Evolutionary conservation across 2,888 invertebrate species (phyloP), one percentile per base, ranked within the genome.

Genomic region (Cephus sareptanus): DNA sequence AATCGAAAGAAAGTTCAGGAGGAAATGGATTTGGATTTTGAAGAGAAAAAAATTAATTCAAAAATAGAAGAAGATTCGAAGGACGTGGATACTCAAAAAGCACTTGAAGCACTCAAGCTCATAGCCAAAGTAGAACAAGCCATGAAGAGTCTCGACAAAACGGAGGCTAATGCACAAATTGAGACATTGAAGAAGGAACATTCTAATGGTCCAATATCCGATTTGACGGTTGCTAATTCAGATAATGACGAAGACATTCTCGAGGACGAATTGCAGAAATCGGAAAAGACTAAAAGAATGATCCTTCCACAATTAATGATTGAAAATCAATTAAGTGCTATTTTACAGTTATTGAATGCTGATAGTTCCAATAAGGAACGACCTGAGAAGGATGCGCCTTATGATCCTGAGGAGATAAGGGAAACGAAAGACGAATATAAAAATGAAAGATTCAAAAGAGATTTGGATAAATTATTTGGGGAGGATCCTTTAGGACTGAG

Each of bases 71-170:
- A 71, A 6, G 34, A 71, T 2, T 71, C 71, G 4, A 81, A 84
- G 76, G 76, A 76, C 9, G 80, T 83, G 69, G 83, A 86, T 33
- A 84, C 83, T 1, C 83, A 80, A 12, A 85, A 84, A 68, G 83
- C 84, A 12, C 81, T 85, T 40, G 85, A 85, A 71, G 84, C 85
- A 23, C 79, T 87, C 75, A 81, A 78, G 9, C 75, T 86, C 40
- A 84, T 87, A 75, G 83, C 84, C 6, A 84, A 85, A 79, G 82
- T 85, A 34, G 87, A 87, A 76, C 82, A 81, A 40, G 79, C 83
- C 0, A 80, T 86, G 78, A 81, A 82, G 56, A 79, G 56, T 23
- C 34, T 82, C 11, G 81, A 85, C 6, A 77, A 74, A 15, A 11
- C 13, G 11, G 71, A 79, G 11, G 76, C 73, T 31, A 34, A 56